phyloP scores from a whole-genome alignment of 2,113 vertebrate genomes.

The Hypanus sabinus region DNA sequence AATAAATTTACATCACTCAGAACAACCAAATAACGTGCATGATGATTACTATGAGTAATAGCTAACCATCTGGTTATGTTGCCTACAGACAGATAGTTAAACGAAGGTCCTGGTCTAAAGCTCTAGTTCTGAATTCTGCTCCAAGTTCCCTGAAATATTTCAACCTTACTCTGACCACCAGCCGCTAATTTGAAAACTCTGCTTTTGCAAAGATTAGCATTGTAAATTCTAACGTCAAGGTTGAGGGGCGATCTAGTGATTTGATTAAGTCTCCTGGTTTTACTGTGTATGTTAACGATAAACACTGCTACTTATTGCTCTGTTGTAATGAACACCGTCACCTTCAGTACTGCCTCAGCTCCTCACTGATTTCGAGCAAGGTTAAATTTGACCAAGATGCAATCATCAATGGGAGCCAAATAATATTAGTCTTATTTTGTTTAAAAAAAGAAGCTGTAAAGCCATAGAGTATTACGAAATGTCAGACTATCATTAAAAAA shows the following conservation, averaged over 20 bases:
- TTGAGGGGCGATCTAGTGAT: neutral
- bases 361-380: neutral
- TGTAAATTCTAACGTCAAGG: conserved; percentile 21
- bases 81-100: neutral
- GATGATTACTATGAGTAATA: neutral
- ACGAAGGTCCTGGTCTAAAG: neutral
- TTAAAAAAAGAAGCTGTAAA: neutral
- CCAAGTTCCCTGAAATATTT: neutral
- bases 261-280: conserved; percentile 26
- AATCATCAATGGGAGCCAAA: neutral
- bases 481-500: neutral
- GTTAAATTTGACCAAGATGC: neutral
- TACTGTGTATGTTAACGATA: neutral
- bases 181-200: neutral
- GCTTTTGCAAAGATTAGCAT: conserved; percentile 7
- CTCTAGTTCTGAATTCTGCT: neutral
- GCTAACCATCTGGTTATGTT: neutral
- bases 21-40: neutral
- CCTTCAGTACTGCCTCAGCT: conserved; percentile 3
- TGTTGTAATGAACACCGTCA: neutral
- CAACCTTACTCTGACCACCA: neutral
- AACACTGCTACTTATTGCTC: neutral
- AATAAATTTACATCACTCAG: neutral
- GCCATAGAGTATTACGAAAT: neutral
- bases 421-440: neutral